Percentiles rank a stretch among this genome's conserved stretches.
These are phyloP conservation scores for Platygyra sinensis DNA, from an alignment of 64 coral and sea anemone species.

Conservation along the genomic window DNA sequence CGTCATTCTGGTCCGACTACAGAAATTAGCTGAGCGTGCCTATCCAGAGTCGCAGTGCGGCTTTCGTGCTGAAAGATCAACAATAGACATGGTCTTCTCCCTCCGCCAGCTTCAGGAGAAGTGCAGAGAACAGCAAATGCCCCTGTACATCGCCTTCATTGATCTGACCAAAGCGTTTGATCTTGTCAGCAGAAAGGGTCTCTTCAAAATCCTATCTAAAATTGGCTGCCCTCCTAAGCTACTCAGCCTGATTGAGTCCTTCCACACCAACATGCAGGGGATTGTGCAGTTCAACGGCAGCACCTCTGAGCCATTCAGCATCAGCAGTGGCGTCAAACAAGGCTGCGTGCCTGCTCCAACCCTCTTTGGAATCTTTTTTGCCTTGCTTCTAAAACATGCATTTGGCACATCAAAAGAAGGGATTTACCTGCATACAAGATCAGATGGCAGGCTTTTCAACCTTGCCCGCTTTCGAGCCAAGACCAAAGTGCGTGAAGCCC, in stretches of 20 bases:
- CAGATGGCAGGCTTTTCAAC: too few relatives aligned
- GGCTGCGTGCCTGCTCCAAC: too few relatives aligned
- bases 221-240: background rate
- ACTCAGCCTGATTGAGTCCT: background rate
- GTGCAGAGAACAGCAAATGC: background rate
- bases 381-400: too few relatives aligned
- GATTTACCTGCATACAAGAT: too few relatives aligned
- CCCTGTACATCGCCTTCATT: too few relatives aligned
- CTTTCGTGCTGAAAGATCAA: background rate
- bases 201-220: background rate
- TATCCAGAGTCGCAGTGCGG: too few relatives aligned
- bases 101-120: background rate
- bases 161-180: too few relatives aligned
- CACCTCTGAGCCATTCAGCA: background rate
- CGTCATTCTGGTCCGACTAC: background rate
- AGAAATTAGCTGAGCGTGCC: too few relatives aligned
- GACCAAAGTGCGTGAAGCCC: too few relatives aligned
- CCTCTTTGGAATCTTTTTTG: background rate
- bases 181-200: too few relatives aligned
- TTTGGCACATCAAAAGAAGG: too few relatives aligned
- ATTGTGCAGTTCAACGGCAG: background rate
- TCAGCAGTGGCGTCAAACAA: background rate
- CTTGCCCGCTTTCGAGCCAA: too few relatives aligned
- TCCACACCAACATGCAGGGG: slow-evolving; percentile 6
- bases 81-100: slow-evolving; percentile 1